Percentiles rank a stretch among this genome's conserved stretches.
phyloP scores from a whole-genome alignment of 1,140 invertebrate genomes.

The Drosophila tsacasi region DNA sequence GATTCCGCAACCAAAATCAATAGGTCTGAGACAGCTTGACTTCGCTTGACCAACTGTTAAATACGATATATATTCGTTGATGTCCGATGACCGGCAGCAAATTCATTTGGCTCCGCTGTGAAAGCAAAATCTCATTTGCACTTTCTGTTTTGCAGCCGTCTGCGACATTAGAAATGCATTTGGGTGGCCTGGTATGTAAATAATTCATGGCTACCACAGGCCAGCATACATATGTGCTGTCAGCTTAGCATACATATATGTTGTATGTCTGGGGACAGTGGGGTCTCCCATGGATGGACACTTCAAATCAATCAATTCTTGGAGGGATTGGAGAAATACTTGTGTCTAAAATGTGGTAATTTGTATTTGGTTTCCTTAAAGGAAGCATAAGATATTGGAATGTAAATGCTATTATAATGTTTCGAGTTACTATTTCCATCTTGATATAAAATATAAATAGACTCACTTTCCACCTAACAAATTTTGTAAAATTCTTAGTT shows the following conservation, averaged over 20 bases:
- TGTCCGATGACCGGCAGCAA: constrained; percentile 40
- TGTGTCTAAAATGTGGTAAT: background rate
- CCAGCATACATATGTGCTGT: constrained; percentile 29
- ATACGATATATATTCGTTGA: constrained; percentile 7
- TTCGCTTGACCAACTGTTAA: constrained; percentile 23
- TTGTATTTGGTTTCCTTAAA: background rate
- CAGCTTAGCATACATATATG: constrained; percentile 30
- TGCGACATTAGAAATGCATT: constrained; percentile 74
- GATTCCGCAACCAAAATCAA: constrained; percentile 41
- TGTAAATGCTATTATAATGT: background rate
- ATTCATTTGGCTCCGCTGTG: constrained; percentile 49
- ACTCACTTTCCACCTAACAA: no score
- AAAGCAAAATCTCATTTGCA: constrained; percentile 69
- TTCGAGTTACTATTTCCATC: background rate
- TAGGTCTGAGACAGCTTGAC: constrained; percentile 39
- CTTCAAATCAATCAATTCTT: constrained; percentile 25
- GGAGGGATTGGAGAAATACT: no score
- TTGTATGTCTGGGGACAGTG: constrained; percentile 24
- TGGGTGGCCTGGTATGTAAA: constrained; percentile 66
- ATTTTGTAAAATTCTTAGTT: no score
- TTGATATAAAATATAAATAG: no score
- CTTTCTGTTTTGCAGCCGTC: constrained; percentile 46
- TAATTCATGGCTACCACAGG: constrained; percentile 67
- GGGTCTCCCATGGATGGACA: constrained; percentile 4
- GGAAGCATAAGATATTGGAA: background rate